Conservation (phyloP, 2,888 invertebrate species). For the Ryuthela nishihirai region DNA sequence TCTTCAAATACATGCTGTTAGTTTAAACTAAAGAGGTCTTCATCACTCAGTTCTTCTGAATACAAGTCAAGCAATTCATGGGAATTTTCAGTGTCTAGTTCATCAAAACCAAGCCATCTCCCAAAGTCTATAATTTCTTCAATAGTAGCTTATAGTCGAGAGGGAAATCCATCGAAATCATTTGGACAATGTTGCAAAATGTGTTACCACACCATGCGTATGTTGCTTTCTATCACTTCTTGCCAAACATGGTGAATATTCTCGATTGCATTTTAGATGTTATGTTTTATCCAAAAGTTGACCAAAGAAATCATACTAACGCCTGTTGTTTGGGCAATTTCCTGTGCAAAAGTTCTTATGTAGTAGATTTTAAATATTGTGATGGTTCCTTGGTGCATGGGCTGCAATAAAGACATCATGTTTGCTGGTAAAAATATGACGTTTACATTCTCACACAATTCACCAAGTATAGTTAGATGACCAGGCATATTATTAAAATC, state of each 20-base stretch:
- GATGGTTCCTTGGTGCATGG: conserved; percentile 34
- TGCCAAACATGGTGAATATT: conserved; percentile 20
- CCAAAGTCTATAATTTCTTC: neutral
- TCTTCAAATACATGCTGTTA: neutral
- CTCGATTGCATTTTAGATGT: conserved; percentile 29
- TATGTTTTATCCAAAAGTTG: conserved; percentile 32
- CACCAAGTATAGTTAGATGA: conserved; percentile 20
- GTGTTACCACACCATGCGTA: conserved; percentile 25
- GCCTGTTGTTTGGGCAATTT: neutral
- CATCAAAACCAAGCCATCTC: neutral
- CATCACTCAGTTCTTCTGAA: neutral
- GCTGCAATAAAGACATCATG: conserved; percentile 18
- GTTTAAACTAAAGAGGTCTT: neutral
- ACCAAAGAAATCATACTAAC: too few species aligned
- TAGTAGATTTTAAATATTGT: conserved; percentile 18
- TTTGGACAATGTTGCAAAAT: neutral
- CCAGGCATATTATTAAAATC: too few species aligned
- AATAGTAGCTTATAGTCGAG: neutral
- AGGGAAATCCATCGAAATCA: neutral
- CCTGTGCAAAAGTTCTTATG: conserved; percentile 23
- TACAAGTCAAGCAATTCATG: neutral
- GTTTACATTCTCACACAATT: too few species aligned
- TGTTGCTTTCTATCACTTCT: conserved; percentile 10
- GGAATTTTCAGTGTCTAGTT: neutral
- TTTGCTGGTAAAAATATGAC: conserved; percentile 28